Evolutionary conservation across 2,797 vertebrate species (phyloP), one percentile per base, ranked within the genome.

Genomic region (Lithobates pipiens): DNA sequence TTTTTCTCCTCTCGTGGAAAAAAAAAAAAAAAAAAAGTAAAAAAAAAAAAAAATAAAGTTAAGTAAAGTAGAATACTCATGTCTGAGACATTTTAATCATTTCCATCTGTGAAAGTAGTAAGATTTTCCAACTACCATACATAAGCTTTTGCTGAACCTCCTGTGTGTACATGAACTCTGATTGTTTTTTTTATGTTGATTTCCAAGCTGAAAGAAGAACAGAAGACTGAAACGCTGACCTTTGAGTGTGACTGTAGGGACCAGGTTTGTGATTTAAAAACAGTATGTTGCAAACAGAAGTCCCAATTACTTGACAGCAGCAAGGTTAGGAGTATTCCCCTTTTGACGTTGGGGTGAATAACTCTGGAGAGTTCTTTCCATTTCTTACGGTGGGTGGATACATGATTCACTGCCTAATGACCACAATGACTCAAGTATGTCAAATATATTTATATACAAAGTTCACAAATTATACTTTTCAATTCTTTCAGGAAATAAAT

Each of bases 11-110:
- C 21, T 79, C 65, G 6, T 34, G 29, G 29, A 23, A 61, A 57
- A 76, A 36, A 42, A 42, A 42, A 34, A 34, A 3, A 34, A 3
- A 34, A 34, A 3, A 3, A 39, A 10, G 21, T 29, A 29, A 29
- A 29, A 2, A 29, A 11, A n/a, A 76, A n/a, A 29, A 42, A 18
- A 8, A 29, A 25, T 18, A 46, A 78, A 39, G n/a, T n/a, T n/a
- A n/a, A n/a, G n/a, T n/a, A 54, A 46, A 46, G 21, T 0, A 2
- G 32, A 71, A 84, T 61, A 44, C 39, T 82, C 71, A 78, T 77
- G 6, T 11, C 29, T 4, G 4, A 76, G 76, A 73, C 25, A 77
- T 86, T 85, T 86, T 86, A 86, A 86, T 82, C 15, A 13, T 82
- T 82, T 73, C 80, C 85, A 86, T 82, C 80, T 82, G 80, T 67